Conservation (phyloP, 2,113 vertebrate species). For the Narcine bancroftii region DNA sequence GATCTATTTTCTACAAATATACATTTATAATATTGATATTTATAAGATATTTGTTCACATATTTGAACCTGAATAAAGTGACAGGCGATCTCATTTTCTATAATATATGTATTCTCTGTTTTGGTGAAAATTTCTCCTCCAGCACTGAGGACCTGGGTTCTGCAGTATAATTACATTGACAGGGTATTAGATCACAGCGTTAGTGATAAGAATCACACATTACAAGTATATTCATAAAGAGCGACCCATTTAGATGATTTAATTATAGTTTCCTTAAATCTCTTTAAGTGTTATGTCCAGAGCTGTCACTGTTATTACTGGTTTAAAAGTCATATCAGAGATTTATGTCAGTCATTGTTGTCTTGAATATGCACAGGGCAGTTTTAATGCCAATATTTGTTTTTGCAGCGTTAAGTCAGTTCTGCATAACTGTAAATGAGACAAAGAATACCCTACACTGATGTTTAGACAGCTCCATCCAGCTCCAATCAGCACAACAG, state of each 20-base stretch:
- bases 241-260: neutral
- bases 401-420: neutral
- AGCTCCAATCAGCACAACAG: neutral
- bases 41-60: neutral
- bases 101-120: neutral
- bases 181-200: neutral
- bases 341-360: neutral
- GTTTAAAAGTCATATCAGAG: neutral
- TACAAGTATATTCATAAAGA: slow-evolving; percentile 15
- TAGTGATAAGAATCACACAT: slow-evolving; percentile 7
- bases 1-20: no score
- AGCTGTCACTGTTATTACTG: neutral
- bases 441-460: neutral
- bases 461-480: neutral
- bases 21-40: neutral
- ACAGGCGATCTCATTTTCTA: neutral
- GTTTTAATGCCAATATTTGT: neutral
- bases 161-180: neutral
- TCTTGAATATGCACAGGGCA: neutral
- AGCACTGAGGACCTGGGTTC: neutral
- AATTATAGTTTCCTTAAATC: slow-evolving; percentile 18
- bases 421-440: neutral
- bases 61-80: neutral
- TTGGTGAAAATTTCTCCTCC: neutral
- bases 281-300: slow-evolving; percentile 8